Evolutionary conservation across 2,888 invertebrate species (phyloP).

Genomic region (Emmelina monodactyla): DNA sequence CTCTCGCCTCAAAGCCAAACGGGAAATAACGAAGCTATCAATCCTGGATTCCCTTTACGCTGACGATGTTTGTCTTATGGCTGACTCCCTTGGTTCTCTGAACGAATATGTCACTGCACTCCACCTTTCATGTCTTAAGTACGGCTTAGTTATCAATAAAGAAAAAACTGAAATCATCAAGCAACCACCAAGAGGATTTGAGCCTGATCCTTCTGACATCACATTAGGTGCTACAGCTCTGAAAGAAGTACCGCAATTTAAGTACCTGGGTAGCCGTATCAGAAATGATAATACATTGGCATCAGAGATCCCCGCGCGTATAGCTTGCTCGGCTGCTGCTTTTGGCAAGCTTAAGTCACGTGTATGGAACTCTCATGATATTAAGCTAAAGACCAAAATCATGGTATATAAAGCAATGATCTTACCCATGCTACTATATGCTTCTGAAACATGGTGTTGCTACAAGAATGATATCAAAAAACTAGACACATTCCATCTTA

Average conservation of each 20-base stretch:
- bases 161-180: constrained; percentile 3
- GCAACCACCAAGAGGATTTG: constrained; percentile 1
- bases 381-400: constrained; percentile 8
- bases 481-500: constrained; percentile 7
- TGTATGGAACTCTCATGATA: constrained; percentile 11
- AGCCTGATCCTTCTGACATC: background rate
- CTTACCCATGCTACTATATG: constrained; percentile 10
- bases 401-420: constrained; percentile 10
- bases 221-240: background rate
- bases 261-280: too few species aligned
- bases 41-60: background rate
- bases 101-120: background rate
- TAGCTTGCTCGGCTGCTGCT: background rate
- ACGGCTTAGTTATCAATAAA: constrained; percentile 2
- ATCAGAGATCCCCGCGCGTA: background rate
- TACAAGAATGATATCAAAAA: too few species aligned
- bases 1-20: background rate
- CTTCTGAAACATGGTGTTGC: constrained; percentile 12
- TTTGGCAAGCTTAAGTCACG: constrained; percentile 8
- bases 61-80: background rate
- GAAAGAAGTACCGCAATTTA: constrained; percentile 2
- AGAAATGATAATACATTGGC: constrained; percentile 2
- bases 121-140: background rate
- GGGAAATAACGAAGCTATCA: background rate
- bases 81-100: background rate